Evolutionary conservation across 2,797 vertebrate genomes (phyloP).

Genomic region (Alfaro cultratus): DNA sequence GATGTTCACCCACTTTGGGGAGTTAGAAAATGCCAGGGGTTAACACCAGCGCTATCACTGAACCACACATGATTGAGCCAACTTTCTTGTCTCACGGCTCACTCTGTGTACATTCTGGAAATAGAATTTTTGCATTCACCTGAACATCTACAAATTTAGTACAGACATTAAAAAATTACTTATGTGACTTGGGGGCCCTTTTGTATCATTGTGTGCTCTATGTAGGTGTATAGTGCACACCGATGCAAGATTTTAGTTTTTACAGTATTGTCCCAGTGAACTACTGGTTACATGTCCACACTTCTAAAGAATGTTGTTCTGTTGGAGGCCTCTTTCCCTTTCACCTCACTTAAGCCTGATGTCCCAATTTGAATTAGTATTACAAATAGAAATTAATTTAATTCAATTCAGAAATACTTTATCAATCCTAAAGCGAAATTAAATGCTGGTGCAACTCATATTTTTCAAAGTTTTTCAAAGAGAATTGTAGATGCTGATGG

Average conservation of each 20-base stretch:
- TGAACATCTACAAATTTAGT: not conserved
- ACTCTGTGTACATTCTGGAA: slow-evolving; percentile 19
- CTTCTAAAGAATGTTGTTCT: not conserved
- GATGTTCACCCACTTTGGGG: slow-evolving; percentile 50
- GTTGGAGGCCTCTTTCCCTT: not conserved
- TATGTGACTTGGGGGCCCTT: not conserved
- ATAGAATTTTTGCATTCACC: not conserved
- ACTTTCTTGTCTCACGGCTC: slow-evolving; percentile 32
- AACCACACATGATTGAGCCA: slow-evolving; percentile 50
- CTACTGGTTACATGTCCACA: not conserved
- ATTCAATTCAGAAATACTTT: too few species aligned
- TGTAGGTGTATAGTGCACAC: not conserved
- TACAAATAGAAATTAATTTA: not conserved
- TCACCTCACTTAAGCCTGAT: not conserved
- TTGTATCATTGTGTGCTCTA: not conserved
- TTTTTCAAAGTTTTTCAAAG: too few species aligned
- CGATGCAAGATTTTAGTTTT: not conserved
- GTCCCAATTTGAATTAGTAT: not conserved
- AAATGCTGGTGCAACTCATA: too few species aligned
- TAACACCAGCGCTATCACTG: slow-evolving; percentile 45
- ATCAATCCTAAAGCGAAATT: too few species aligned
- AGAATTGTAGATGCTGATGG: too few species aligned
- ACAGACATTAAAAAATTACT: not conserved
- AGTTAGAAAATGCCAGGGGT: slow-evolving; percentile 51
- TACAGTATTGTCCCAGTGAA: not conserved